phyloP scores from a whole-genome alignment of 1,140 invertebrate genomes.

The Drosophila insularis region DNA sequence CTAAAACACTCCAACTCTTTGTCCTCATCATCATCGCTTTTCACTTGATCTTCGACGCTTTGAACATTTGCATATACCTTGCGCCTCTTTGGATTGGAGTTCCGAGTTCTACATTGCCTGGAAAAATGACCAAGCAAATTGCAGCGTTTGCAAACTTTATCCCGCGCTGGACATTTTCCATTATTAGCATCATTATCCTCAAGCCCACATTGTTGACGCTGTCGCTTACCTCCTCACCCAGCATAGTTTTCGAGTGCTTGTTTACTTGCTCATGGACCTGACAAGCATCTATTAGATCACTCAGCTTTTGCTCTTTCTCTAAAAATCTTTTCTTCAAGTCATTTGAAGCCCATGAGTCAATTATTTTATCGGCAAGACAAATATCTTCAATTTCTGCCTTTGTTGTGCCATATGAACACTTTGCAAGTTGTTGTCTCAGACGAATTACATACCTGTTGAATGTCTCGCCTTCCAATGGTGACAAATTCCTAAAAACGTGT shows the following conservation, averaged over 20 bases:
- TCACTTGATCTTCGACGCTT: not conserved
- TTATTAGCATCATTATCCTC: not conserved
- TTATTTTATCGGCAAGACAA: too few relatives aligned
- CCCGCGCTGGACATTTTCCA: not conserved
- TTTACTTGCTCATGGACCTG: too few relatives aligned
- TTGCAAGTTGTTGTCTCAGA: constrained; percentile 22
- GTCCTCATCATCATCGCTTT: not conserved
- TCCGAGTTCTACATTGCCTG: too few relatives aligned
- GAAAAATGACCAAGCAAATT: not conserved
- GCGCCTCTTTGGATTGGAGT: not conserved
- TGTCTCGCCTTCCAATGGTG: constrained; percentile 25
- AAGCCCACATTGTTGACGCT: not conserved
- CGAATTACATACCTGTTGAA: constrained; percentile 28
- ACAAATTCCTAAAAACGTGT: constrained; percentile 31
- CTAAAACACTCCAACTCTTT: not conserved
- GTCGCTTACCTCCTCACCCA: not conserved
- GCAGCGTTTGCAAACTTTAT: not conserved
- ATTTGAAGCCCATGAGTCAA: too few relatives aligned
- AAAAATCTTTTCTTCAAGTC: constrained; percentile 31
- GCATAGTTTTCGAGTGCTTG: constrained; percentile 26
- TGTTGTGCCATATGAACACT: too few relatives aligned
- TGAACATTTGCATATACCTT: not conserved
- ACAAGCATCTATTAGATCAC: constrained; percentile 32
- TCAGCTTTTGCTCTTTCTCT: constrained; percentile 27
- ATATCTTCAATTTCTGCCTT: too few relatives aligned